Percentiles rank a stretch among this genome's conserved stretches.
These are phyloP conservation scores for Lacanobia wlatinum DNA, from an alignment of 2,888 invertebrate genomes.

Conservation along the genomic window DNA sequence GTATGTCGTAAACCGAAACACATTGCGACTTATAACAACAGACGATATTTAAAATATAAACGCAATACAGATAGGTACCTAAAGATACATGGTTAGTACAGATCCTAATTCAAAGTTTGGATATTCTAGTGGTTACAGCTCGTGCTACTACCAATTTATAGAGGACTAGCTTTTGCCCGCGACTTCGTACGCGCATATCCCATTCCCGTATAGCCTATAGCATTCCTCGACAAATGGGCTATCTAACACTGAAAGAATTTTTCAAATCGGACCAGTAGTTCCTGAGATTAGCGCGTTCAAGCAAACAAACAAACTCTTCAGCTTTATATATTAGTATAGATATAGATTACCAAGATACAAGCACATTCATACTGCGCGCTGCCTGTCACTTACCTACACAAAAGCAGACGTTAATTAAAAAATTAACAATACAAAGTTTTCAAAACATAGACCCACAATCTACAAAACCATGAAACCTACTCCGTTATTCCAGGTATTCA, in stretches of 20 bases:
- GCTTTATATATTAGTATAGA: too few species aligned
- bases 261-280: too few species aligned
- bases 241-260: too few species aligned
- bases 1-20: conserved; percentile 71
- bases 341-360: neutral
- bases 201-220: too few species aligned
- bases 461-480: conserved; percentile 9
- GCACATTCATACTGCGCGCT: neutral
- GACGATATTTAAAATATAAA: conserved; percentile 35
- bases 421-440: neutral
- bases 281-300: too few species aligned
- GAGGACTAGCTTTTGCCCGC: too few species aligned
- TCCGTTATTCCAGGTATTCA: conserved; percentile 43
- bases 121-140: neutral
- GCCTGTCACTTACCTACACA: neutral
- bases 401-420: neutral
- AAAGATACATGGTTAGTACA: neutral
- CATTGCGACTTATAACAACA: conserved; percentile 69
- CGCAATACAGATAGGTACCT: neutral
- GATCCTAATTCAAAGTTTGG: neutral
- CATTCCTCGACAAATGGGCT: too few species aligned
- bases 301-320: too few species aligned
- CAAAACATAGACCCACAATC: conserved; percentile 8
- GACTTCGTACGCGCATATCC: too few species aligned
- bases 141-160: neutral